Evolutionary conservation across 2,888 invertebrate genomes (phyloP).

Genomic region (Drosophila fulvimacula): DNA sequence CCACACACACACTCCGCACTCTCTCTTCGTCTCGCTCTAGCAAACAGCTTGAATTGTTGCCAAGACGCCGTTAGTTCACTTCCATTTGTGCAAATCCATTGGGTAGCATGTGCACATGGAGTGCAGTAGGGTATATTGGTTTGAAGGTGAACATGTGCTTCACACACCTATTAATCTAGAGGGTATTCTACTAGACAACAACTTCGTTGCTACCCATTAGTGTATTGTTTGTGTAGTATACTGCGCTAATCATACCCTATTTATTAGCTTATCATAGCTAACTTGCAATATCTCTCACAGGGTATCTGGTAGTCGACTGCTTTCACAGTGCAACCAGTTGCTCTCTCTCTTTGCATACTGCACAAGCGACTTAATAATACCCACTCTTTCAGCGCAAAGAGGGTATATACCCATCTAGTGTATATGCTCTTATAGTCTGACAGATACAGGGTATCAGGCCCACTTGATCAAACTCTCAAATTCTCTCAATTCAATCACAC

Average conservation of each 20-base stretch:
- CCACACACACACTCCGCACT: not conserved
- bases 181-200: not conserved
- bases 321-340: not conserved
- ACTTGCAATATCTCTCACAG: not conserved
- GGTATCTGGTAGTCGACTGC: constrained; percentile 5
- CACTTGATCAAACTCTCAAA: rapidly evolving
- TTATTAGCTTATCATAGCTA: no score
- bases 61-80: constrained; percentile 38
- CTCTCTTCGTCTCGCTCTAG: not conserved
- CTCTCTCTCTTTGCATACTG: not conserved
- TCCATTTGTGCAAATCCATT: constrained; percentile 36
- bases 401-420: not conserved
- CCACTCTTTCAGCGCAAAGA: not conserved
- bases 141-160: no score
- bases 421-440: not conserved
- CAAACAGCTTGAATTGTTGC: constrained; percentile 29
- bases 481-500: not conserved
- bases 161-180: not conserved
- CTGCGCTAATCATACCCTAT: not conserved
- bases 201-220: not conserved
- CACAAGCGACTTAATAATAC: not conserved
- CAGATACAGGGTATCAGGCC: not conserved
- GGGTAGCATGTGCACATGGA: not conserved
- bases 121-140: constrained; percentile 6
- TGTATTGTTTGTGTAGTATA: no score